Conservation (phyloP, 2,888 invertebrate genomes). For the Rhagonycha fulva region DNA sequence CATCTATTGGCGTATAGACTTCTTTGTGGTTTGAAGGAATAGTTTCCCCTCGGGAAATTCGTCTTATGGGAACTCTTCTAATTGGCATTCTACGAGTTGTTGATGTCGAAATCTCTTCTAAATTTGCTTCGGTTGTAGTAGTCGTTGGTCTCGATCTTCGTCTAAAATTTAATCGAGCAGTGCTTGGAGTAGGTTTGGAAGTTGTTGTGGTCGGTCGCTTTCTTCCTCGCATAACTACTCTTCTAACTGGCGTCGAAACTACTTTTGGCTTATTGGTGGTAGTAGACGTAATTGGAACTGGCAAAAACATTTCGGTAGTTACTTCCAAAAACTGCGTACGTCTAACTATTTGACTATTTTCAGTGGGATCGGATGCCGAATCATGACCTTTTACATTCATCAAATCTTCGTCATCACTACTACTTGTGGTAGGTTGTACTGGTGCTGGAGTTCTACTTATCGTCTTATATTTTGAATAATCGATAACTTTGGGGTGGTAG, state of each 20-base stretch:
- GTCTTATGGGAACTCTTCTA: constrained; percentile 19
- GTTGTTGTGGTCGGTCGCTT: constrained; percentile 7
- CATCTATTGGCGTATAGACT: constrained; percentile 32
- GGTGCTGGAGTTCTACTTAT: constrained; percentile 42
- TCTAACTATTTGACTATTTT: not conserved
- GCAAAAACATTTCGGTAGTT: not conserved
- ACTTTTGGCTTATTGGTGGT: not conserved
- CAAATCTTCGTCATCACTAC: constrained; percentile 39
- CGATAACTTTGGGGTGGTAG: constrained; percentile 48
- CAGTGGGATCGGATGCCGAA: not conserved
- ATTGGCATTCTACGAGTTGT: not conserved
- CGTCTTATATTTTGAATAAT: constrained; percentile 53
- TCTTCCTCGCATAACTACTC: constrained; percentile 4
- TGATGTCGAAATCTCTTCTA: not conserved
- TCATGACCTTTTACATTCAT: constrained; percentile 6
- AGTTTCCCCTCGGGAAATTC: constrained; percentile 3
- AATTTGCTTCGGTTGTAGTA: not conserved
- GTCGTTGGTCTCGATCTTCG: constrained; percentile 14
- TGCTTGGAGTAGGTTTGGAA: not conserved
- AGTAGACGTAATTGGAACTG: not conserved
- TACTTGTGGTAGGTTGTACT: constrained; percentile 39
- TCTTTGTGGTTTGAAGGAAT: constrained; percentile 35
- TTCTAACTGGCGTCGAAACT: not conserved
- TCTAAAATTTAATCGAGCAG: not conserved
- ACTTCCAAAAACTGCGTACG: not conserved